A percentile compares a stretch with the other conserved stretches of the same genome.
phyloP scores from a whole-genome alignment of 2,888 invertebrate genomes.

The Odontocerum albicorne region DNA sequence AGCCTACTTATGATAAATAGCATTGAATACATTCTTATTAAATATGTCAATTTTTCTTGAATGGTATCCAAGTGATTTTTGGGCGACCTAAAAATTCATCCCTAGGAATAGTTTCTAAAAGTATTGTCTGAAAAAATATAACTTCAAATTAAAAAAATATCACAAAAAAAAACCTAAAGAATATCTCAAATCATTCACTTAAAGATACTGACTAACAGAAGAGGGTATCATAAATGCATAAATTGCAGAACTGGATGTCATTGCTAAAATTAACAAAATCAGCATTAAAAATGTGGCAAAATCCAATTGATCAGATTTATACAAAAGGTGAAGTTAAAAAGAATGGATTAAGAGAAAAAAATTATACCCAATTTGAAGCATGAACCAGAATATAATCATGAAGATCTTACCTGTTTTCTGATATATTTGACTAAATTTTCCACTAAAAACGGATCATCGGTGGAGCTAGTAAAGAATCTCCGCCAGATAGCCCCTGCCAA shows the following conservation, averaged over 20 bases:
- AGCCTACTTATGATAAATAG: slow-evolving; percentile 17
- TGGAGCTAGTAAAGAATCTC: slow-evolving; percentile 69
- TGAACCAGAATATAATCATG: background rate
- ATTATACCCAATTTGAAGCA: background rate
- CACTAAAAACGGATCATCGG: slow-evolving; percentile 65
- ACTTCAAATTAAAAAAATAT: slow-evolving; percentile 32
- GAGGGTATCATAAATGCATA: too few species aligned
- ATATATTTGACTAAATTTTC: slow-evolving; percentile 75
- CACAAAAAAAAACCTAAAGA: slow-evolving; percentile 35
- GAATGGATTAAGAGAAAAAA: too few species aligned
- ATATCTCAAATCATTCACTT: background rate
- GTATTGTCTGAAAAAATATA: slow-evolving; percentile 50
- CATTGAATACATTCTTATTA: slow-evolving; percentile 1
- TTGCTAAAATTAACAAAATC: background rate
- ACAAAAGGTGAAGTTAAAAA: too few species aligned
- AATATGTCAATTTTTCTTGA: slow-evolving; percentile 40
- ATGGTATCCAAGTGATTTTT: slow-evolving; percentile 59
- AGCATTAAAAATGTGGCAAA: background rate
- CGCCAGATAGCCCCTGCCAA: slow-evolving; percentile 86
- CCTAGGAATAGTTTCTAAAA: slow-evolving; percentile 59
- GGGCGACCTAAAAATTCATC: slow-evolving; percentile 61
- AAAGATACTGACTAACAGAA: background rate
- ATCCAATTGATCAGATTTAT: too few species aligned
- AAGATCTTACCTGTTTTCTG: slow-evolving; percentile 66
- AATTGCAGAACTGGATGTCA: too few species aligned